phyloP scores from a whole-genome alignment of 1,140 invertebrate genomes.

The Caenorhabditis brenneri region DNA sequence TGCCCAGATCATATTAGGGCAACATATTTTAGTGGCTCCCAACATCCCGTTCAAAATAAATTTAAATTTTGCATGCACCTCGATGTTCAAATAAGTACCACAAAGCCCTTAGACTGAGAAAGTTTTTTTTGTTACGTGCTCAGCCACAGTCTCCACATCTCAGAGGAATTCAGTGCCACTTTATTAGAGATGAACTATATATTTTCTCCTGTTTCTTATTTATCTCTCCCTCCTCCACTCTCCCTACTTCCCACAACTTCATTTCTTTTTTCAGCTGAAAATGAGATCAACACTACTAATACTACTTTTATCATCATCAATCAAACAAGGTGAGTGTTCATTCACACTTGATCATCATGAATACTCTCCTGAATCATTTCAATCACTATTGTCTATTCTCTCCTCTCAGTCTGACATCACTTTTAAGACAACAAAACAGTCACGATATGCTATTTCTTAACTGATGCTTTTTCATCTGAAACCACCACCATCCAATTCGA shows the following conservation, averaged over 20 bases:
- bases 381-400: conserved; percentile 17
- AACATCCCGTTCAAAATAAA: too few species aligned
- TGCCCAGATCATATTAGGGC: too few species aligned
- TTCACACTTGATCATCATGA: neutral
- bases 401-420: conserved; percentile 3
- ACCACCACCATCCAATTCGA: conserved; percentile 22
- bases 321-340: conserved; percentile 5
- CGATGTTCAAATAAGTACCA: too few species aligned
- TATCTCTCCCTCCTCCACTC: neutral
- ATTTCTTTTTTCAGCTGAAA: neutral
- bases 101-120: too few species aligned
- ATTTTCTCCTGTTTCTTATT: neutral
- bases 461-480: neutral
- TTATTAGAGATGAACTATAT: too few species aligned
- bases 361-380: neutral
- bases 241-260: neutral
- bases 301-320: conserved; percentile 18
- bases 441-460: neutral
- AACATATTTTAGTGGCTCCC: too few species aligned
- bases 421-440: neutral
- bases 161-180: too few species aligned
- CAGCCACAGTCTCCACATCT: too few species aligned
- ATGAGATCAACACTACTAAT: neutral
- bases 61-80: too few species aligned
- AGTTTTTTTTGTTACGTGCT: too few species aligned